Evolutionary conservation across 2,888 invertebrate genomes (phyloP), one percentile per base, ranked within the genome.

Genomic region (Noctua janthina): DNA sequence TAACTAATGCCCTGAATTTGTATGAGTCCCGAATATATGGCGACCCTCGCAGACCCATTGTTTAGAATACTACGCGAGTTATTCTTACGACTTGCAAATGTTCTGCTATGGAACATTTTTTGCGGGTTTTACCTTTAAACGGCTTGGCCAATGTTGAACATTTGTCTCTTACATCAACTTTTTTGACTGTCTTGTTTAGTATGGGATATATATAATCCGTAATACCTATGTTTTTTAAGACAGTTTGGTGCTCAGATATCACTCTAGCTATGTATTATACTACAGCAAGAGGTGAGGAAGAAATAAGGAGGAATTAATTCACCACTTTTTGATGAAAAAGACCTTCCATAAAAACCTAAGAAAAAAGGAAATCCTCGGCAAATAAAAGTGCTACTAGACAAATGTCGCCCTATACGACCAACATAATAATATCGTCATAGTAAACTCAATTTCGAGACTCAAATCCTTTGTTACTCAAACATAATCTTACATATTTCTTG

Each of bases 1-100:
- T 90, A 86, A 90, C 84, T 79, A 86, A 88, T 90, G 89, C 71
- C 66, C 70, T 66, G 78, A 86, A 88, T 86, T 83, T 83, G 86
- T 90, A 86, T 79, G 77, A 83, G 83, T 68, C 81, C 68, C 73
- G 49, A 88, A 90, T 88, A 81, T 86, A 90, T 83, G 71, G 81
- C 76, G 76, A 74, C 76, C 88, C 88, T 75, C 72, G 62, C 79
- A 39, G 62, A 35, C 3, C 85, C 74, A 85, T 85, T 88, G 85
- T 88, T 85, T 85, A 85, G 85, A 85, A 84, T 74, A 74, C 69
- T 75, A 75, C 69, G 72, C 70, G 67, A 85, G 88, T 72, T 85
- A 88, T 80, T 79, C 73, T 67, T 79, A 85, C 74, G 81, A 85
- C 74, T 87, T 75, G 82, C 39, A 78, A 74, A 86, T 76, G 75